Evolutionary conservation across 2,888 invertebrate species (phyloP).

Genomic region (Venusia cambrica): DNA sequence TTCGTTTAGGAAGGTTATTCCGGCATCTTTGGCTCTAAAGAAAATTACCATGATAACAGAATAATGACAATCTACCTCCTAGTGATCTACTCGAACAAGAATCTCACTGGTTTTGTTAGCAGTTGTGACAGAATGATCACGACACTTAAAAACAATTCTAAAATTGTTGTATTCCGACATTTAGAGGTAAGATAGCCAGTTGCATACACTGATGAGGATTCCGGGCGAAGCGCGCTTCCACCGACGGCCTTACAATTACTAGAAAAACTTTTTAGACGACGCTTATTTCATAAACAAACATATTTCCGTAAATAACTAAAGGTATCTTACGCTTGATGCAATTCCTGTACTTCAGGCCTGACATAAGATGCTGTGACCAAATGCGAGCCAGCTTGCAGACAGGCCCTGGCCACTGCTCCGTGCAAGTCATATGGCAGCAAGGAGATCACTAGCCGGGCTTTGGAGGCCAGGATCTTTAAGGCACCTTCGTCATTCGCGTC

Average conservation of each 20-base stretch:
- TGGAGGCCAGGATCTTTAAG: constrained; percentile 85
- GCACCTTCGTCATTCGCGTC: constrained; percentile 89
- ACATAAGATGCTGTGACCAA: constrained; percentile 98
- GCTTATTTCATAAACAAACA: neutral
- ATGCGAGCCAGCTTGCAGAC: constrained; percentile 92
- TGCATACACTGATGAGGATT: too few relatives aligned
- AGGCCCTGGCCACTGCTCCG: constrained; percentile 91
- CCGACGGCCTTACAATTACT: too few relatives aligned
- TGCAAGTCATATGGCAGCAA: constrained; percentile 95
- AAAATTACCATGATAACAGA: too few relatives aligned
- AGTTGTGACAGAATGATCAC: too few relatives aligned
- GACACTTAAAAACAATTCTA: too few relatives aligned
- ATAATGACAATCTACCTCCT: too few relatives aligned
- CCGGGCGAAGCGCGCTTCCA: too few relatives aligned
- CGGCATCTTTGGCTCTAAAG: constrained; percentile 90
- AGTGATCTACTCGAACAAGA: too few relatives aligned
- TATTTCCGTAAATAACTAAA: neutral
- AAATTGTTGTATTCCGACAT: too few relatives aligned
- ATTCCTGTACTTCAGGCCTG: constrained; percentile 88
- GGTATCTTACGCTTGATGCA: constrained; percentile 86
- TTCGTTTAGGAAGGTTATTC: constrained; percentile 97
- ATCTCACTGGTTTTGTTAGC: too few relatives aligned
- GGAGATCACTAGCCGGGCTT: constrained; percentile 90
- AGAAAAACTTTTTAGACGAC: too few relatives aligned
- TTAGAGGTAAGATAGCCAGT: too few relatives aligned